phyloP scores from a whole-genome alignment of 2,113 vertebrate species.

The Pelusios castaneus region DNA sequence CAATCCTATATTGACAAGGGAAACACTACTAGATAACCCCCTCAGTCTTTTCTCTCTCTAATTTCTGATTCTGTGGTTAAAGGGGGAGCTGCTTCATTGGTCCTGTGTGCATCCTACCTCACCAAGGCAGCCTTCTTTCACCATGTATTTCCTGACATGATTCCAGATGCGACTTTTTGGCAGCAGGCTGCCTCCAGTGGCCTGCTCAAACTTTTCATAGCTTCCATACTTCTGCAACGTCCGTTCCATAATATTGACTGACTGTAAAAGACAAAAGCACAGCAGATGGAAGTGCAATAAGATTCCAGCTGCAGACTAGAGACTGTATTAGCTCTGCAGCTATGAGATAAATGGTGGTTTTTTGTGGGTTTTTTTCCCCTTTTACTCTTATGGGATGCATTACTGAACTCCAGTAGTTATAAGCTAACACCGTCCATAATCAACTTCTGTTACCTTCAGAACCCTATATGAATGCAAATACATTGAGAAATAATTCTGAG shows the following conservation, averaged over 20 bases:
- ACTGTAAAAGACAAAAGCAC: slow-evolving; percentile 73
- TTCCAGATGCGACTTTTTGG: slow-evolving; percentile 88
- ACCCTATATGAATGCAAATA: background rate
- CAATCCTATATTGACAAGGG: background rate
- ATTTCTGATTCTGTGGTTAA: background rate
- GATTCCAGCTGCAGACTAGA: fast-evolving
- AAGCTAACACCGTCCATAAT: background rate
- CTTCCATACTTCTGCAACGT: slow-evolving; percentile 89
- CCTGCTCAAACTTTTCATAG: slow-evolving; percentile 92
- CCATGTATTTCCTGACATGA: slow-evolving; percentile 92
- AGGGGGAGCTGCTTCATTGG: background rate
- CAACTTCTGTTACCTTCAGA: background rate
- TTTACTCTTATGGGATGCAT: background rate
- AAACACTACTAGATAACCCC: background rate
- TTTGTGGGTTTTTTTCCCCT: too few species aligned
- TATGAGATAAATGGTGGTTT: background rate
- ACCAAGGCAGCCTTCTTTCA: slow-evolving; percentile 93
- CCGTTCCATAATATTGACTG: slow-evolving; percentile 89
- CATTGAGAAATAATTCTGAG: background rate
- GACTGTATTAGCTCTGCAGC: background rate
- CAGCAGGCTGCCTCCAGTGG: slow-evolving; percentile 89
- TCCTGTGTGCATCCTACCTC: slow-evolving; percentile 78
- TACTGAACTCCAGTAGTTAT: background rate
- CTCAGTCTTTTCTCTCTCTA: background rate
- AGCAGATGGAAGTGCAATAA: background rate